Conservation (phyloP, 1,140 invertebrate genomes). For the Macrotrachela quadricornifera region DNA sequence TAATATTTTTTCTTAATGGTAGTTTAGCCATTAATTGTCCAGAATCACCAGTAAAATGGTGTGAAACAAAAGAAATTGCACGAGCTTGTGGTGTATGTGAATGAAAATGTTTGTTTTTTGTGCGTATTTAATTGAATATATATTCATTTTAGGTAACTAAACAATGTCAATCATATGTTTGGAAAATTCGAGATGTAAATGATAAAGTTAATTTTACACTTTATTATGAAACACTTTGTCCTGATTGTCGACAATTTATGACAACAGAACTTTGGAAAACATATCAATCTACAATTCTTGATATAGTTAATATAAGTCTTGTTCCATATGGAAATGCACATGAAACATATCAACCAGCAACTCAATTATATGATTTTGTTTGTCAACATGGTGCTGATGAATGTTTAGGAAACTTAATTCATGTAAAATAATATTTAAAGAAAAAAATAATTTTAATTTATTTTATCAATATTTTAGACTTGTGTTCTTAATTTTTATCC, state of each 20-base stretch:
- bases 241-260: constrained; percentile 66
- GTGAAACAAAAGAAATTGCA: constrained; percentile 15
- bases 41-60: constrained; percentile 12
- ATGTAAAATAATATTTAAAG: constrained; percentile 47
- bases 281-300: constrained; percentile 17
- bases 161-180: constrained; percentile 15
- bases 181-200: constrained; percentile 1
- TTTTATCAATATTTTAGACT: constrained; percentile 1
- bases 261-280: constrained; percentile 49
- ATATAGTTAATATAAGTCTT: constrained; percentile 25
- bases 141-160: constrained; percentile 15
- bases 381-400: constrained; percentile 64
- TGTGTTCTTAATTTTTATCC: constrained; percentile 10
- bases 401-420: constrained; percentile 62
- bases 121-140: neutral
- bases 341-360: neutral
- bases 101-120: neutral
- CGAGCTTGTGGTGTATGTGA: constrained; percentile 13
- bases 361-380: constrained; percentile 34
- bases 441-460: constrained; percentile 12
- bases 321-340: constrained; percentile 72
- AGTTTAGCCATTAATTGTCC: neutral
- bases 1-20: too few relatives aligned
- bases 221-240: constrained; percentile 73
- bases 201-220: constrained; percentile 39